These are phyloP conservation scores for Indri indri DNA, from an alignment of 2,113 vertebrate genomes.

Conservation along the genomic window DNA sequence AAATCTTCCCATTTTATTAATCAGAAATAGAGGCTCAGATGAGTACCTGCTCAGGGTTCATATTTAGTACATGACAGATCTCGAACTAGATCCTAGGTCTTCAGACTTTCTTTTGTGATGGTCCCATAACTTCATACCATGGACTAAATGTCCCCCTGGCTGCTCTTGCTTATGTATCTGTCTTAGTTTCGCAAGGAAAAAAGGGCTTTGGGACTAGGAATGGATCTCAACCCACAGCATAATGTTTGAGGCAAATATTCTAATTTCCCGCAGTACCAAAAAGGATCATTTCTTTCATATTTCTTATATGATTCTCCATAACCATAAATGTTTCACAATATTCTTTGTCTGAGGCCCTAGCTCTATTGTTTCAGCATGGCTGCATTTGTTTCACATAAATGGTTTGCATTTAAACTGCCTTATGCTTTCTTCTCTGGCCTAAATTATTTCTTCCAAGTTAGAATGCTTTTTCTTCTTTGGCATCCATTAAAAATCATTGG, in stretches of 20 bases:
- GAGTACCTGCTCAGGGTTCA: background rate
- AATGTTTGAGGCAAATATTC: background rate
- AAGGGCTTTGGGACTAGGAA: background rate
- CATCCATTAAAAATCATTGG: constrained; percentile 61
- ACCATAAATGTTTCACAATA: background rate
- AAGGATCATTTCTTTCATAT: background rate
- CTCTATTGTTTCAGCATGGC: background rate
- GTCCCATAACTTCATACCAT: background rate
- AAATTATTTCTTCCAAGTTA: constrained; percentile 59
- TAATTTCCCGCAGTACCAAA: background rate
- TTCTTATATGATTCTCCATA: background rate
- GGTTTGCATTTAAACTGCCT: constrained; percentile 51
- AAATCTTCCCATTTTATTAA: background rate
- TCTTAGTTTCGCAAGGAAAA: background rate
- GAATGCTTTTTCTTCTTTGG: constrained; percentile 59
- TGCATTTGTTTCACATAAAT: constrained; percentile 44
- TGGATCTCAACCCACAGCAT: background rate
- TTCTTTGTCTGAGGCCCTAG: background rate
- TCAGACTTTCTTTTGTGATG: background rate
- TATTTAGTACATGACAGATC: background rate
- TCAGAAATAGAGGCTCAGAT: background rate
- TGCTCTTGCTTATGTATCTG: background rate
- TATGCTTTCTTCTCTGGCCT: constrained; percentile 47
- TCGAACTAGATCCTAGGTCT: background rate
- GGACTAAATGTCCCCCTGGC: background rate